phyloP scores from a whole-genome alignment of 1,140 invertebrate species.

The Phortica variegata region DNA sequence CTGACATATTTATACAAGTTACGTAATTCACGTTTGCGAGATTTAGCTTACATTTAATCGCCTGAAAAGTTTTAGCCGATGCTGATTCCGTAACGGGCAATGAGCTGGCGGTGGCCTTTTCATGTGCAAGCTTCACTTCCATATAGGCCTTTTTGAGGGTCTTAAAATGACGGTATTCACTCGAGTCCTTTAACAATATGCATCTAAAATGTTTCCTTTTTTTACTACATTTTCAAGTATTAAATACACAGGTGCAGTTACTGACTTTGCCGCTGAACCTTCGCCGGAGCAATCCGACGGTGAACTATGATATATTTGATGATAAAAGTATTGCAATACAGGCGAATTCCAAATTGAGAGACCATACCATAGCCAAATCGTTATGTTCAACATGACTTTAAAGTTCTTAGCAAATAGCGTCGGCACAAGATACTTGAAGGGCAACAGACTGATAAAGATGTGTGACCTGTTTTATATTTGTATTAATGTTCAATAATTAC shows the following conservation, averaged over 20 bases:
- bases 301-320: constrained; percentile 52
- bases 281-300: constrained; percentile 50
- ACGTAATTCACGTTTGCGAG: too few relatives aligned
- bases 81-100: constrained; percentile 32
- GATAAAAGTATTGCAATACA: constrained; percentile 52
- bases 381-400: constrained; percentile 44
- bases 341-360: constrained; percentile 54
- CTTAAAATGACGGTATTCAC: constrained; percentile 50
- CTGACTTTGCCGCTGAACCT: constrained; percentile 49
- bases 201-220: constrained; percentile 23
- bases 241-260: not conserved
- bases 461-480: too few relatives aligned
- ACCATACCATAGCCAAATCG: constrained; percentile 53
- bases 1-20: too few relatives aligned
- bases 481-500: too few relatives aligned
- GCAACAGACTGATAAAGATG: constrained; percentile 46
- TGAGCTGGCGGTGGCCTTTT: constrained; percentile 32
- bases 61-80: constrained; percentile 52
- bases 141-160: constrained; percentile 47
- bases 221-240: not conserved
- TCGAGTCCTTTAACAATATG: constrained; percentile 47
- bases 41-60: constrained; percentile 47
- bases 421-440: constrained; percentile 53
- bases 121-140: constrained; percentile 48
- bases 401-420: constrained; percentile 55